A percentile compares a stretch with the other conserved stretches of the same genome.
Conservation (phyloP, 1,140 invertebrate genomes). For the Rhyacophila brunnea region DNA sequence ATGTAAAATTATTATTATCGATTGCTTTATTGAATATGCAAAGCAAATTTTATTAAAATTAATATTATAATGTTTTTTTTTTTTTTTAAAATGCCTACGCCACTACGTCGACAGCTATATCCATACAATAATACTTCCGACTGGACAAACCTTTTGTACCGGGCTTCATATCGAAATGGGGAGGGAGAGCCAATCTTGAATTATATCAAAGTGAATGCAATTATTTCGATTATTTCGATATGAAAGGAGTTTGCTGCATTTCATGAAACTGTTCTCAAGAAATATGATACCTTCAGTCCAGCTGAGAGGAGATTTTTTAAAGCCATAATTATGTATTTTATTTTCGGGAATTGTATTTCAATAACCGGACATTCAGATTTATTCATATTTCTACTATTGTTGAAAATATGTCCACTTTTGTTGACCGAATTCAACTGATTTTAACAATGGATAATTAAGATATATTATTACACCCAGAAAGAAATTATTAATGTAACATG, state of each 20-base stretch:
- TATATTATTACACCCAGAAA: too few relatives aligned
- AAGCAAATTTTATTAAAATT: too few relatives aligned
- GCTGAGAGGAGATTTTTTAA: conserved; percentile 14
- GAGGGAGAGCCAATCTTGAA: conserved; percentile 6
- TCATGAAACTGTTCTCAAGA: conserved; percentile 17
- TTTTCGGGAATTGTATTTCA: conserved; percentile 9
- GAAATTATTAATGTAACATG: too few relatives aligned
- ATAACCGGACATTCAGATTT: conserved; percentile 16
- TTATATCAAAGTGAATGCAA: conserved; percentile 29
- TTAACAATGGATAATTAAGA: too few relatives aligned
- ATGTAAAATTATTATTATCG: too few relatives aligned
- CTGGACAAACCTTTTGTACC: conserved; percentile 32
- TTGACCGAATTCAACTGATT: too few relatives aligned
- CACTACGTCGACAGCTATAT: not conserved
- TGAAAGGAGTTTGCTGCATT: conserved; percentile 27
- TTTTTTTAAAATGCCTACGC: too few relatives aligned
- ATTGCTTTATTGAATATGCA: too few relatives aligned
- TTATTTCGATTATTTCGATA: conserved; percentile 31
- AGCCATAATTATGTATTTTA: conserved; percentile 30
- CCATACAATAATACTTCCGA: conserved; percentile 32
- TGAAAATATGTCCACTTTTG: too few relatives aligned
- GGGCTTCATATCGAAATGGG: not conserved
- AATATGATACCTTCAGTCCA: conserved; percentile 30
- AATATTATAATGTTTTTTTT: too few relatives aligned
- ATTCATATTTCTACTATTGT: too few relatives aligned